Conservation (phyloP, 2,797 vertebrate species). For the Merluccius polli region DNA sequence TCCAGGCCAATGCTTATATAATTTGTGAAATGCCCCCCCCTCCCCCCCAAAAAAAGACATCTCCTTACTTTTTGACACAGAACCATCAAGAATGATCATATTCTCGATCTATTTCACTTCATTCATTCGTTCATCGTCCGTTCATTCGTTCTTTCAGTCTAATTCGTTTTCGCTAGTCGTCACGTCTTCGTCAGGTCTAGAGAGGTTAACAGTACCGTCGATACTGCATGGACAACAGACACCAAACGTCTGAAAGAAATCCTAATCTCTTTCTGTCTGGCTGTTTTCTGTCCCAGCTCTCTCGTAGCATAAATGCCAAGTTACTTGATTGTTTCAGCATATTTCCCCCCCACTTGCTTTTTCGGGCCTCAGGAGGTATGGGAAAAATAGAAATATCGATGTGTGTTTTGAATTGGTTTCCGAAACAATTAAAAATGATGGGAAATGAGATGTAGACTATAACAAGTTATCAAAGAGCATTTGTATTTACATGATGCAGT, state of each 20-base stretch:
- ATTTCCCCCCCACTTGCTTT: constrained; percentile 10
- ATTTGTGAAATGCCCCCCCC: constrained; percentile 41
- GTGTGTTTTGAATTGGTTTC: constrained; percentile 10
- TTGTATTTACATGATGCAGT: neutral
- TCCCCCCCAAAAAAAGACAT: constrained; percentile 23
- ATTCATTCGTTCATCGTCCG: constrained; percentile 34
- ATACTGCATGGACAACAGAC: constrained; percentile 55
- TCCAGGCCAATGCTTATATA: constrained; percentile 50
- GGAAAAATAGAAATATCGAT: neutral
- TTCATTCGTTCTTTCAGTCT: constrained; percentile 25
- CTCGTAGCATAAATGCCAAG: constrained; percentile 27
- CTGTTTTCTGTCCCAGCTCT: constrained; percentile 13
- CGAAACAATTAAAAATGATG: neutral
- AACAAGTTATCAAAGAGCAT: neutral
- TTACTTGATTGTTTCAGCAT: constrained; percentile 30
- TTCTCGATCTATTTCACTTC: neutral
- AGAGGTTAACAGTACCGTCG: constrained; percentile 45
- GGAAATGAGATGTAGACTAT: neutral
- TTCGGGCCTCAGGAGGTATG: constrained; percentile 10
- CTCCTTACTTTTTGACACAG: constrained; percentile 23
- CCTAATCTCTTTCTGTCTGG: constrained; percentile 50
- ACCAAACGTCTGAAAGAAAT: constrained; percentile 54
- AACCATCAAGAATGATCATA: constrained; percentile 25
- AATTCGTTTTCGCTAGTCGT: constrained; percentile 25
- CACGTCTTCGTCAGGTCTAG: constrained; percentile 36